Evolutionary conservation across 2,113 vertebrate genomes (phyloP).

Genomic region (Strigops habroptila): DNA sequence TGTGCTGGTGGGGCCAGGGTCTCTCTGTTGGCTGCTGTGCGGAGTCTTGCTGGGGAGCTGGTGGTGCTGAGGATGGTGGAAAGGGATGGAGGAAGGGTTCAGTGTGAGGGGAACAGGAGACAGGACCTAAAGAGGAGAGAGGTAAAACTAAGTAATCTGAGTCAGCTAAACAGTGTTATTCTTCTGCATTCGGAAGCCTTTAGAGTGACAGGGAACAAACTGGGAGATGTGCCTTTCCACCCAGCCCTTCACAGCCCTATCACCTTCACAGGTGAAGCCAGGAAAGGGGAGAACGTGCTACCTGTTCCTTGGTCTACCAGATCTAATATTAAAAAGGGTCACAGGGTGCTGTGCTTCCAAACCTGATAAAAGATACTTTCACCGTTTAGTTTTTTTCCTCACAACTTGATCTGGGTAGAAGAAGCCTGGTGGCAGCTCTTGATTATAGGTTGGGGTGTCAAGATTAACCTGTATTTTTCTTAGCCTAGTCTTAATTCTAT

Average conservation of each 20-base stretch:
- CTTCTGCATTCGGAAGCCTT: neutral
- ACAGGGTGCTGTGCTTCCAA: neutral
- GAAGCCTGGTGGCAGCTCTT: neutral
- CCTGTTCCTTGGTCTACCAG: accelerated
- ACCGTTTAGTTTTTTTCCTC: neutral
- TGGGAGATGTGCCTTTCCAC: neutral
- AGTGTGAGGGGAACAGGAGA: neutral
- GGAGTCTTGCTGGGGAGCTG: neutral
- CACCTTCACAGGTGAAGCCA: neutral
- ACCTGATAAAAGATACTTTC: neutral
- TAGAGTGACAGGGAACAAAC: neutral
- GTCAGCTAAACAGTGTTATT: neutral
- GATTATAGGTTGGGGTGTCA: neutral
- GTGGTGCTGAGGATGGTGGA: neutral
- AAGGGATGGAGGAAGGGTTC: neutral
- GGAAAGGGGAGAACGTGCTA: neutral
- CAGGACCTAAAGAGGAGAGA: neutral
- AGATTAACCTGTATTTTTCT: neutral
- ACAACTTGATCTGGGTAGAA: neutral
- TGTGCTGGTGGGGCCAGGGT: accelerated
- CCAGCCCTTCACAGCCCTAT: neutral
- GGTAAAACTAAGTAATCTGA: neutral
- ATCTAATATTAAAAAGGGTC: neutral
- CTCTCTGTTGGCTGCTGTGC: neutral
- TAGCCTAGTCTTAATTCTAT: neutral